Evolutionary conservation across 2,113 vertebrate genomes (phyloP).

Genomic region (Rallus limicola): DNA sequence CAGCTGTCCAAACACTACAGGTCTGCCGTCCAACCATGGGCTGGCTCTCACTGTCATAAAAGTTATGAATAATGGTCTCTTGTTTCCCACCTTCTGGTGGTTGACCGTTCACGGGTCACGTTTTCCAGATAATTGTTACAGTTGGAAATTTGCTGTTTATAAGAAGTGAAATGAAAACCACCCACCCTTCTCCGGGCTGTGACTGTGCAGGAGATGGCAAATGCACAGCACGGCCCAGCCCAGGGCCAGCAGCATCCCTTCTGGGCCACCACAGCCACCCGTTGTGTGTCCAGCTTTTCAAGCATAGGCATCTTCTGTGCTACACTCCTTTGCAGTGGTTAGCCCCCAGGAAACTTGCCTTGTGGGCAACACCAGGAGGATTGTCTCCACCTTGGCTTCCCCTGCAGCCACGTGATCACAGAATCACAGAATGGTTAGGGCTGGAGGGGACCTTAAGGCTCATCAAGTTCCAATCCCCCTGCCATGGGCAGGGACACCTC

Average conservation of each 20-base stretch:
- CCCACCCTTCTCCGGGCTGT: rapidly evolving
- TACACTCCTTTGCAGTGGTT: not conserved
- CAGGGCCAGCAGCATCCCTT: not conserved
- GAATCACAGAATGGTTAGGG: too few relatives aligned
- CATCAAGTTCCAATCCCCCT: too few relatives aligned
- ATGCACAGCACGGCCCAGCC: rapidly evolving
- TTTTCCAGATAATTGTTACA: not conserved
- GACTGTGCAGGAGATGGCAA: not conserved
- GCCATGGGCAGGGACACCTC: too few relatives aligned
- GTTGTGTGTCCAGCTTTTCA: not conserved
- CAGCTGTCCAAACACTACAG: not conserved
- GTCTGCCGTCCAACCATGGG: not conserved
- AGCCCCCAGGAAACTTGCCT: rapidly evolving
- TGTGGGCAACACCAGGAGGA: not conserved
- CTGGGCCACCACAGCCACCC: not conserved
- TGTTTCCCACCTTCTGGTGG: not conserved
- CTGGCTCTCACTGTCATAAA: not conserved
- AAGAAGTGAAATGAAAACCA: rapidly evolving
- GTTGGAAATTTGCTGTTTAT: not conserved
- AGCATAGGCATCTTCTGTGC: not conserved
- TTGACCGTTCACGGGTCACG: not conserved
- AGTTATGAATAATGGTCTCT: not conserved
- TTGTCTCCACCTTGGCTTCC: not conserved
- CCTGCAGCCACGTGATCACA: too few relatives aligned
- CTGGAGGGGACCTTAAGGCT: too few relatives aligned